A percentile compares a stretch with the other conserved stretches of the same genome.
These are phyloP conservation scores for Limanda limanda DNA, from an alignment of 2,113 vertebrate genomes.

Conservation along the genomic window DNA sequence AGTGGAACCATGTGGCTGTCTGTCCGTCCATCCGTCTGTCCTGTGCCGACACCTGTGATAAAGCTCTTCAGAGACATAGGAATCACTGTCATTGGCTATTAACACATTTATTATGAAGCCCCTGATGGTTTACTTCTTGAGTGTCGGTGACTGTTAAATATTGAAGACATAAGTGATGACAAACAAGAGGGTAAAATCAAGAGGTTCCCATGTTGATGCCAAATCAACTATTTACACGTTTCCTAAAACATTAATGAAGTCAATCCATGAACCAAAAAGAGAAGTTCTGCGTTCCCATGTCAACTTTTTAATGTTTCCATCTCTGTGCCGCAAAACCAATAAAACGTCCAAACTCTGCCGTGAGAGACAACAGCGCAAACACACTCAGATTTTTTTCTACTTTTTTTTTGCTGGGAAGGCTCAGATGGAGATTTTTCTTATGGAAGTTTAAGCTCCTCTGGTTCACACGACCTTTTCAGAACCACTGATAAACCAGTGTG, in stretches of 20 bases:
- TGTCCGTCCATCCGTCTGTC: conserved; percentile 57
- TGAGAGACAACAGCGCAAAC: background rate
- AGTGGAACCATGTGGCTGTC: conserved; percentile 77
- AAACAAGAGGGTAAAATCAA: conserved; percentile 27
- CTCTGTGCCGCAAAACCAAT: conserved; percentile 24
- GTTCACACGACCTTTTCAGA: conserved; percentile 42
- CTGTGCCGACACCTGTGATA: conserved; percentile 67
- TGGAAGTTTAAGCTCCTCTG: conserved; percentile 15
- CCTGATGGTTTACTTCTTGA: conserved; percentile 11
- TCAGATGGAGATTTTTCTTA: conserved; percentile 21
- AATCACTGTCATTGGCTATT: conserved; percentile 22
- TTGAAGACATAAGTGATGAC: conserved; percentile 24
- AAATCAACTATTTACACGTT: conserved; percentile 37
- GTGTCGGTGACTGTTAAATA: conserved; percentile 42
- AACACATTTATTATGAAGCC: conserved; percentile 19
- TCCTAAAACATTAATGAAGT: conserved; percentile 42
- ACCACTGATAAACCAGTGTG: conserved; percentile 27
- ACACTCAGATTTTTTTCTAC: conserved; percentile 13
- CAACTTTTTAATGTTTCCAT: too few species aligned
- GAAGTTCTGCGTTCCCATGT: too few species aligned
- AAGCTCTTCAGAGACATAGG: conserved; percentile 36
- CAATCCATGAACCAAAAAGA: conserved; percentile 40
- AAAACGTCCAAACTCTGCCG: conserved; percentile 23
- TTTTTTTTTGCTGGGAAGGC: conserved; percentile 18
- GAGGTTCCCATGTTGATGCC: conserved; percentile 27